Evolutionary conservation across 2,113 vertebrate species (phyloP), one percentile per base, ranked within the genome.

Genomic region (Spea multiplicata): DNA sequence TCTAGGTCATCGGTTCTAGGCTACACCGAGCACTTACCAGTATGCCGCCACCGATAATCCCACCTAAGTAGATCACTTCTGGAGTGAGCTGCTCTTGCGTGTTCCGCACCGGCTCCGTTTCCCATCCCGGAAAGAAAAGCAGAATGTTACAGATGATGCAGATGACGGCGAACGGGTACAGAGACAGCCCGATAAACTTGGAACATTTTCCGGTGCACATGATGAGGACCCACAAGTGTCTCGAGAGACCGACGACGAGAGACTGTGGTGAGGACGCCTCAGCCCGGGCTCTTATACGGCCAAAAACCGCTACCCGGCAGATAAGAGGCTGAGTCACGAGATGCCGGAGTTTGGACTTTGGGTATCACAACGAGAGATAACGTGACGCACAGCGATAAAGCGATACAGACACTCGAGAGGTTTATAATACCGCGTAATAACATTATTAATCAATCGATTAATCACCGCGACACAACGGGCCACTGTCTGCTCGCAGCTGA

Each of bases 201-300:
- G 93, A 86, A 50, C 93, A 94, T 64, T 82, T 88, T 75, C 91
- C 92, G 0, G 93, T 93, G 53, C 93, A 94, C 93, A 94, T 94
- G 83, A 72, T 81, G 47, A 47, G 16, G 17, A 69, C 30, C 30
- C 30, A 30, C 1, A 30, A 30, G 30, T 30, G 30, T 30, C 30
- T 30, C 30, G 30, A 50, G 44, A 59, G 66, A 68, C 12, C 64
- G 45, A 5, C 10, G 12, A 55, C 7, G 13, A 14, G 45, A 48
- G 48, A 73, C 44, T 79, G 77, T 67, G 62, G 1, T 5, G 75
- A 77, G 6, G 10, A 57, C 8, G 6, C 30, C 66, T 6, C 48
- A 16, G 44, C 8, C 49, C 30, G 49, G 44, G 44, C 17, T 44
- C 10, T 73, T 80, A 74, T 80, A 80, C 57, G 14, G 4, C 44